phyloP scores from a whole-genome alignment of 2,888 invertebrate species.

The Biston stratarius region DNA sequence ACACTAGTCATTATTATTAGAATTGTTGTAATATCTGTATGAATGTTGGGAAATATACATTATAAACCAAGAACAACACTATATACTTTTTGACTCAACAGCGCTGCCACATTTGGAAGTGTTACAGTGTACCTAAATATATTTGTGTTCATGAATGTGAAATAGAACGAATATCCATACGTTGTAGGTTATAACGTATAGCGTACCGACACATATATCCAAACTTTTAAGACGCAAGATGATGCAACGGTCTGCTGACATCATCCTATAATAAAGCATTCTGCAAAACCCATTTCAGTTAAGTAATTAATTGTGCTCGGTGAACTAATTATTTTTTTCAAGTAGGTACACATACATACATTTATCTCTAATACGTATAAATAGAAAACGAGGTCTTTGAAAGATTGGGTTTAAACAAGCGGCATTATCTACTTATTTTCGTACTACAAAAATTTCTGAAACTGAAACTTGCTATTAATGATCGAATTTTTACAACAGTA shows the following conservation, averaged over 20 bases:
- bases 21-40: too few relatives aligned
- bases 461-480: too few relatives aligned
- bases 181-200: neutral
- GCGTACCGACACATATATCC: conserved; percentile 19
- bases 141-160: neutral
- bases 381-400: too few relatives aligned
- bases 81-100: neutral
- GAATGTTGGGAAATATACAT: too few relatives aligned
- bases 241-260: conserved; percentile 65
- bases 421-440: too few relatives aligned
- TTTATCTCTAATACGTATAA: neutral
- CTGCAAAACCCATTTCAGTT: conserved; percentile 63
- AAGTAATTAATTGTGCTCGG: conserved; percentile 43
- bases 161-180: neutral
- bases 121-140: neutral
- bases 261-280: conserved; percentile 57
- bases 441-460: too few relatives aligned
- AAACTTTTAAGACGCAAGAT: conserved; percentile 45
- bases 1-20: too few relatives aligned
- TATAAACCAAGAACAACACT: neutral
- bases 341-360: conserved; percentile 50
- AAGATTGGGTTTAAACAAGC: too few relatives aligned
- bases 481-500: too few relatives aligned
- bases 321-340: conserved; percentile 41
- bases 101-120: neutral